phyloP scores from a whole-genome alignment of 1,140 invertebrate species.

The Spodoptera litura region DNA sequence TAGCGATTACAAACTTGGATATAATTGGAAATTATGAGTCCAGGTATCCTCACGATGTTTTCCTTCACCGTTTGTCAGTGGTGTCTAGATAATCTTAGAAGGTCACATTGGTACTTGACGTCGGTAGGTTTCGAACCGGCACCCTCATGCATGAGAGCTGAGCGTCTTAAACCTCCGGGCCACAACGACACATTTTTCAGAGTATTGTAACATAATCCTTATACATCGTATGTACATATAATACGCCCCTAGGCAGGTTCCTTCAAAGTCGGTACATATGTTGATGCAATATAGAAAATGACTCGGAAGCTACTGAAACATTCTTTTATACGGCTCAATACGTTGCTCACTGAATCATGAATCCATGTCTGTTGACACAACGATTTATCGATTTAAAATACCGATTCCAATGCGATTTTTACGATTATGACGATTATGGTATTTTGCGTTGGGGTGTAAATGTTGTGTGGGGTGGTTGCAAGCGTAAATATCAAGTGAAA shows the following conservation, averaged over 20 bases:
- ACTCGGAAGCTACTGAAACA: conserved; percentile 30
- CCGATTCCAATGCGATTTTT: conserved; percentile 15
- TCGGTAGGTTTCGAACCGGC: too few species aligned
- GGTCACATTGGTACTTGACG: too few species aligned
- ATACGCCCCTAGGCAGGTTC: conserved; percentile 18
- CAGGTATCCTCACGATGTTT: too few species aligned
- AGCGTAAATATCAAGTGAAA: too few species aligned
- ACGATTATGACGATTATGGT: conserved; percentile 16
- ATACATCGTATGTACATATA: conserved; percentile 33
- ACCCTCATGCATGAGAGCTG: too few species aligned
- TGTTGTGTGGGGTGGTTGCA: background rate
- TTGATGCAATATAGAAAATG: conserved; percentile 31
- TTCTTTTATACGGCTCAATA: conserved; percentile 31
- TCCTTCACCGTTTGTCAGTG: too few species aligned
- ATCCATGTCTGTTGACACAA: conserved; percentile 14
- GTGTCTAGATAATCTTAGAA: too few species aligned
- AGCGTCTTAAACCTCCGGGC: too few species aligned
- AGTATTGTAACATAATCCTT: background rate
- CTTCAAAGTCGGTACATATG: conserved; percentile 27
- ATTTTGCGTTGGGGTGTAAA: background rate
- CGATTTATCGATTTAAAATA: conserved; percentile 25
- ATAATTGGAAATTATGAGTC: too few species aligned
- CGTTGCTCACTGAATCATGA: conserved; percentile 16
- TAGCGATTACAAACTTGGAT: too few species aligned
- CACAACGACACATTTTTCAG: too few species aligned